A percentile compares a stretch with the other conserved stretches of the same genome.
Evolutionary conservation across 2,113 vertebrate species (phyloP).

Genomic region (Cynocephalus volans): DNA sequence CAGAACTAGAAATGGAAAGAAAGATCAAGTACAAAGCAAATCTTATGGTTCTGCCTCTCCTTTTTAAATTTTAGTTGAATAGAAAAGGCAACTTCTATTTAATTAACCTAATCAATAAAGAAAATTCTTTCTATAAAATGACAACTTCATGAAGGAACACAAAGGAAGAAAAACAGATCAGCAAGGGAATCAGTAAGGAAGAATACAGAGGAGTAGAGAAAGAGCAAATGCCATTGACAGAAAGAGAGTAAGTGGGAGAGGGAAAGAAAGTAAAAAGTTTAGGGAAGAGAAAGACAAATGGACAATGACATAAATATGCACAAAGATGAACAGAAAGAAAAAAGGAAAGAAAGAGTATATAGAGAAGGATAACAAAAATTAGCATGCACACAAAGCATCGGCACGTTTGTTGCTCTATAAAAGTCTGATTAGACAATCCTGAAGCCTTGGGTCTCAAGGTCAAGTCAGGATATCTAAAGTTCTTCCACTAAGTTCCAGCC

Average conservation of each 20-base stretch:
- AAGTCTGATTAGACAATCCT: background rate
- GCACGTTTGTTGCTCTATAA: background rate
- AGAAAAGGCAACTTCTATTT: background rate
- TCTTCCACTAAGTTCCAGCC: background rate
- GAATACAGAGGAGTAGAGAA: background rate
- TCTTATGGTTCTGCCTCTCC: background rate
- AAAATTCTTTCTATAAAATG: background rate
- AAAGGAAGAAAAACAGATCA: background rate
- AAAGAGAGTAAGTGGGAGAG: background rate
- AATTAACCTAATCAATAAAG: background rate
- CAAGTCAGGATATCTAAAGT: background rate
- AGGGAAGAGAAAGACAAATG: background rate
- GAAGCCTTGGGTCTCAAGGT: background rate
- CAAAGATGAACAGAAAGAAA: background rate
- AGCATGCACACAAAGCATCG: background rate
- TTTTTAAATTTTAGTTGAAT: background rate
- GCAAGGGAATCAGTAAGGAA: background rate
- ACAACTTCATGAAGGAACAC: background rate
- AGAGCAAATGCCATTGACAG: background rate
- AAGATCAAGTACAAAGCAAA: background rate
- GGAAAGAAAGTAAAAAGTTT: background rate
- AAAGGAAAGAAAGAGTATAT: background rate
- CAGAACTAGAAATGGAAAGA: background rate
- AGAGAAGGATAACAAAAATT: background rate
- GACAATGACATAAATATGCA: background rate